Percentiles rank a stretch among this genome's conserved stretches.
phyloP scores from a whole-genome alignment of 2,797 vertebrate species.

The Chelon labrosus region DNA sequence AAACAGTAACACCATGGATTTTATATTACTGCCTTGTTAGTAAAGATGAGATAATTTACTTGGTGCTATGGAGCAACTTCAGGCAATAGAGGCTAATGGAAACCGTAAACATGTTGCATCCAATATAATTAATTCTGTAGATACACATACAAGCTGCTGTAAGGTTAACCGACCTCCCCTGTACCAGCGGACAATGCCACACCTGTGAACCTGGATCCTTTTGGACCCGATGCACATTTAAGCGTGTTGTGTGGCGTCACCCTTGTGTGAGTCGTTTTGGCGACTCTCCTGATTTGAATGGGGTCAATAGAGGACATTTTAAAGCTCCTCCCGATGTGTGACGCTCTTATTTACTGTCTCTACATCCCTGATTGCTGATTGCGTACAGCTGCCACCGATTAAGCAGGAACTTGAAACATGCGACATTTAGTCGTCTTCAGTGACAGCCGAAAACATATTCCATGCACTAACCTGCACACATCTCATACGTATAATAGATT shows the following conservation, averaged over 20 bases:
- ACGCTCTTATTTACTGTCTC: conserved; percentile 63
- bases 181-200: neutral
- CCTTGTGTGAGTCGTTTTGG: conserved; percentile 14
- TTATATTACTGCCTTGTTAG: too few species aligned
- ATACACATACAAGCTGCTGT: neutral
- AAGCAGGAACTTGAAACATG: conserved; percentile 44
- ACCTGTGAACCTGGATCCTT: neutral
- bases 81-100: too few species aligned
- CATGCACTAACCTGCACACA: neutral
- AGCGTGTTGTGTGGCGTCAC: conserved; percentile 7
- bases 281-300: conserved; percentile 17
- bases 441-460: conserved; percentile 12
- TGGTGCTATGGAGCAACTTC: too few species aligned
- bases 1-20: too few species aligned
- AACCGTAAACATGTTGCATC: too few species aligned
- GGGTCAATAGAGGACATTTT: conserved; percentile 51
- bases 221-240: conserved; percentile 18
- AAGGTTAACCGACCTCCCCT: neutral
- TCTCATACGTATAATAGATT: neutral
- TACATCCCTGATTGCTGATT: conserved; percentile 76
- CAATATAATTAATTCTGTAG: too few species aligned
- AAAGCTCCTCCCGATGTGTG: conserved; percentile 40
- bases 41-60: too few species aligned
- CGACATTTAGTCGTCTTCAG: conserved; percentile 11
- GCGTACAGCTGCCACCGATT: conserved; percentile 76